Conservation (phyloP, 2,888 invertebrate genomes). For the Polydrusus tereticollis region DNA sequence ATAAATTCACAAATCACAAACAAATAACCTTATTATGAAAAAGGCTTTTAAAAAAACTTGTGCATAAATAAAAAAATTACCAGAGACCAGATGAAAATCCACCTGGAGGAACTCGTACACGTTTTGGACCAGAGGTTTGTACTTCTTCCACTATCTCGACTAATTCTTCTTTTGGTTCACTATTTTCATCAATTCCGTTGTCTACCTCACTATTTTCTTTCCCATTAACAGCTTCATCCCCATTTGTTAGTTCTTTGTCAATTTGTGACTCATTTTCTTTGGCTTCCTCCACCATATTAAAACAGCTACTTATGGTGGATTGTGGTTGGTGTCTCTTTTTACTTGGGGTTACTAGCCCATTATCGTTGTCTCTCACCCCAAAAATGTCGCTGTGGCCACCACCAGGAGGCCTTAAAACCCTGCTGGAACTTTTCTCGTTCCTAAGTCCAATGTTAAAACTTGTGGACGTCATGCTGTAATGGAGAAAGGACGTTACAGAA, state of each 20-base stretch:
- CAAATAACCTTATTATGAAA: not conserved
- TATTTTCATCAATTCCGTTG: slow-evolving; percentile 38
- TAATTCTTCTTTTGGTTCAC: slow-evolving; percentile 3
- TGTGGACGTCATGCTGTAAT: slow-evolving; percentile 38
- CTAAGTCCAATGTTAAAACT: slow-evolving; percentile 25
- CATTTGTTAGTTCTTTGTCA: not conserved
- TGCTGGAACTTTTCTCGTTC: slow-evolving; percentile 62
- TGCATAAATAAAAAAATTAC: slow-evolving; percentile 26
- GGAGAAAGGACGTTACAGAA: not conserved
- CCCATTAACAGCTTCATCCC: not conserved
- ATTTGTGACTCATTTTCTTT: slow-evolving; percentile 6
- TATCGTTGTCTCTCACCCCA: slow-evolving; percentile 40
- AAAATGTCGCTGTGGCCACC: slow-evolving; percentile 68
- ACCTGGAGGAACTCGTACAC: slow-evolving; percentile 59
- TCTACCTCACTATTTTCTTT: not conserved
- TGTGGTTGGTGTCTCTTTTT: slow-evolving; percentile 16
- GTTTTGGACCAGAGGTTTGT: not conserved
- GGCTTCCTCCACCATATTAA: slow-evolving; percentile 29
- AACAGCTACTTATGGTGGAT: slow-evolving; percentile 35
- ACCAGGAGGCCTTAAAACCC: slow-evolving; percentile 68
- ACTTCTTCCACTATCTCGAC: not conserved
- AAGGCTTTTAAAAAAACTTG: slow-evolving; percentile 7
- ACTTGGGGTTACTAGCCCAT: slow-evolving; percentile 30
- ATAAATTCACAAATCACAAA: slow-evolving; percentile 16
- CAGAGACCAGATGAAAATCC: slow-evolving; percentile 59